Percentiles rank a stretch among this genome's conserved stretches.
These are phyloP conservation scores for Rostratula benghalensis DNA, from an alignment of 2,113 vertebrate genomes.

Conservation along the genomic window DNA sequence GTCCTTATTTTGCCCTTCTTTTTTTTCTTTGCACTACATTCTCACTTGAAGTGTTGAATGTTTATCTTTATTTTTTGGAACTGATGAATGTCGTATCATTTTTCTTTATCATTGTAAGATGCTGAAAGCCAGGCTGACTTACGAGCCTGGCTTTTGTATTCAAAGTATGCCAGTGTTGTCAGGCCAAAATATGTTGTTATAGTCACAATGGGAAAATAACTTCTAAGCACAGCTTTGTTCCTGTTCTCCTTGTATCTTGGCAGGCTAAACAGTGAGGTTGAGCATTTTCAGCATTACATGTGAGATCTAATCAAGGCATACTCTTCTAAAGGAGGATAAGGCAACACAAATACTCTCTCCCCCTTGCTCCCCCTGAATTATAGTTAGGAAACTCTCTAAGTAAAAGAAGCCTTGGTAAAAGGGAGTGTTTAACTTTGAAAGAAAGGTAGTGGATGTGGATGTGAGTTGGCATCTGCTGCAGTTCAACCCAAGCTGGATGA, in stretches of 20 bases:
- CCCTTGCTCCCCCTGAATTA: not conserved
- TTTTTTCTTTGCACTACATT: not conserved
- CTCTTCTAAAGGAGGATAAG: not conserved
- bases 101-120: conserved; percentile 20
- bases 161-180: conserved; percentile 37
- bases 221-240: conserved; percentile 55
- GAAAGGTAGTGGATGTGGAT: not conserved
- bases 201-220: conserved; percentile 64
- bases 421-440: not conserved
- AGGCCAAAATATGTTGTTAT: conserved; percentile 52
- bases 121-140: conserved; percentile 46
- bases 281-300: conserved; percentile 26
- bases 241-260: conserved; percentile 49
- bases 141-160: not conserved
- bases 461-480: conserved; percentile 5
- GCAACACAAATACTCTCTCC: not conserved
- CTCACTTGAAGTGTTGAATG: conserved; percentile 16
- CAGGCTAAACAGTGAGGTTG: conserved; percentile 14
- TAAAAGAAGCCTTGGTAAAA: conserved; percentile 3
- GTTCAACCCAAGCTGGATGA: conserved; percentile 8
- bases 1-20: not conserved
- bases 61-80: conserved; percentile 28
- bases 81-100: not conserved
- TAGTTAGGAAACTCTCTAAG: conserved; percentile 13
- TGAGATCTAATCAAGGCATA: conserved; percentile 50